These are phyloP conservation scores for Hemiprocne comata DNA, from an alignment of 2,113 vertebrate species.

Conservation along the genomic window DNA sequence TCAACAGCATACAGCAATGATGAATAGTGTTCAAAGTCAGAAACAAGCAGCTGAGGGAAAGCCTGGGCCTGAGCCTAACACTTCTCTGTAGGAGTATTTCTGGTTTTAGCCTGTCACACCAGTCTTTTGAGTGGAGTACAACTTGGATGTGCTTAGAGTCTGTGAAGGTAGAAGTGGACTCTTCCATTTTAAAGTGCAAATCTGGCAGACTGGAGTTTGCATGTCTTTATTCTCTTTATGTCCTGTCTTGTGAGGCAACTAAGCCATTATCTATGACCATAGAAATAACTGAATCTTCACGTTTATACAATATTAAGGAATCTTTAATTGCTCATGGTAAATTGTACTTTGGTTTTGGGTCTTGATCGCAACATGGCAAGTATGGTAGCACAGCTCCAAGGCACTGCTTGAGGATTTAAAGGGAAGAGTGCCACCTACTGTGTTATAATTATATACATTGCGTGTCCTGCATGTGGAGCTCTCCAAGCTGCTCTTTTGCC, in stretches of 20 bases:
- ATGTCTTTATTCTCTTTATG: not conserved
- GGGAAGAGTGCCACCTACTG: constrained; percentile 60
- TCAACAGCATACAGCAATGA: not conserved
- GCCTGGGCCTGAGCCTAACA: not conserved
- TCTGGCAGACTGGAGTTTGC: not conserved
- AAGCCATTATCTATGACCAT: not conserved
- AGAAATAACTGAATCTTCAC: not conserved
- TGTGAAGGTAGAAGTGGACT: not conserved
- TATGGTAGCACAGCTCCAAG: not conserved
- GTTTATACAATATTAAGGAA: not conserved
- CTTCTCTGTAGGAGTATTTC: not conserved
- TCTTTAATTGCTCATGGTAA: not conserved
- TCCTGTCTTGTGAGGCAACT: not conserved
- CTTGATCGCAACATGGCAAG: not conserved
- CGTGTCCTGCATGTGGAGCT: not conserved
- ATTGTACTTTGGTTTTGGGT: not conserved
- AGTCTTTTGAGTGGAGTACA: not conserved
- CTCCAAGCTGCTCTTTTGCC: not conserved
- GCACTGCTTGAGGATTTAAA: not conserved
- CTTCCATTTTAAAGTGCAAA: not conserved
- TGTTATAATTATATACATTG: not conserved
- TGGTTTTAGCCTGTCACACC: not conserved
- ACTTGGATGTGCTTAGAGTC: accelerated
- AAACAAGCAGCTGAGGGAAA: not conserved
- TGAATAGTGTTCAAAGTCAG: not conserved